A percentile compares a stretch with the other conserved stretches of the same genome.
phyloP scores from a whole-genome alignment of 2,797 vertebrate genomes.

The Pogoniulus pusillus region DNA sequence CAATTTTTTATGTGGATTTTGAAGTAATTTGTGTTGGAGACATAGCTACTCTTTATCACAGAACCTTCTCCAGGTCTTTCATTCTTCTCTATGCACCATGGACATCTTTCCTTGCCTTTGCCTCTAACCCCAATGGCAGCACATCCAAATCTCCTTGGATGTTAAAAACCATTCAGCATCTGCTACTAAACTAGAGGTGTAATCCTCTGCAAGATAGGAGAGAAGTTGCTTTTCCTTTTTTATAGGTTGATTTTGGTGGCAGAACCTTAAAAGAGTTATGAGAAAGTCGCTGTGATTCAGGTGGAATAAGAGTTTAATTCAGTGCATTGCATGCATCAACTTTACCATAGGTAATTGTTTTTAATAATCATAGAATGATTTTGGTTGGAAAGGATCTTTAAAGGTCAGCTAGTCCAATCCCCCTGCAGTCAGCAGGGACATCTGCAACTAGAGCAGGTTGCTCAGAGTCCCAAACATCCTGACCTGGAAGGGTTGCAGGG shows the following conservation, averaged over 20 bases:
- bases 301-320: background rate
- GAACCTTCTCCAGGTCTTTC: background rate
- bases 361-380: background rate
- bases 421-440: too few species aligned
- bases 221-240: background rate
- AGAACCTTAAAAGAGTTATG: background rate
- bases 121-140: background rate
- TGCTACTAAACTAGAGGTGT: accelerated
- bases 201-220: background rate
- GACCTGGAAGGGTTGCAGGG: too few species aligned
- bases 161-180: background rate
- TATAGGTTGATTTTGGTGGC: background rate
- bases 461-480: too few species aligned
- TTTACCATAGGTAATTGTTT: background rate
- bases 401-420: too few species aligned
- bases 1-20: background rate
- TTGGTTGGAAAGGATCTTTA: too few species aligned
- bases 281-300: background rate
- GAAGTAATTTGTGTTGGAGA: background rate
- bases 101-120: background rate
- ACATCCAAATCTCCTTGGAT: background rate
- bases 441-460: too few species aligned
- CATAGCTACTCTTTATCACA: background rate
- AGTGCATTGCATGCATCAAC: too few species aligned
- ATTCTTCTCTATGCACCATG: background rate